Evolutionary conservation across 2,113 vertebrate genomes (phyloP).

Genomic region (Percina caprodes): DNA sequence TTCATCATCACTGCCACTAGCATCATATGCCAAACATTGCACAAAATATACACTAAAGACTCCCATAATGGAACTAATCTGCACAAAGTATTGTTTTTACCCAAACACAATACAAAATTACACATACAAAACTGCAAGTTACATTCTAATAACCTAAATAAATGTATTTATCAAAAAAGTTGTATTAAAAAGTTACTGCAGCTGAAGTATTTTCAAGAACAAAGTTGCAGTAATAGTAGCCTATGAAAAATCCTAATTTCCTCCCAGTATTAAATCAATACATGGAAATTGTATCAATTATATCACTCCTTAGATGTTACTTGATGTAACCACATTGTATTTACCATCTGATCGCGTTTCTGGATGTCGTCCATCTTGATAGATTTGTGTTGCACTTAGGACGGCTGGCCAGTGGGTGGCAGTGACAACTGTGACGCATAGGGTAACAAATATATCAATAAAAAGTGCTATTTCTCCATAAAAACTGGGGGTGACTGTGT

Average conservation of each 20-base stretch:
- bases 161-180: neutral
- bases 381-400: no score
- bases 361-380: neutral
- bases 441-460: no score
- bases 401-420: no score
- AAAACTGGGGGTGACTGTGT: no score
- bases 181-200: neutral
- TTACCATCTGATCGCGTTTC: neutral
- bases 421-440: no score
- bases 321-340: neutral
- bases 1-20: slow-evolving; percentile 4
- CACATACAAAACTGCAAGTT: neutral
- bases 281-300: neutral
- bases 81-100: neutral
- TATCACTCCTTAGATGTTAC: neutral
- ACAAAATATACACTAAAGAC: neutral
- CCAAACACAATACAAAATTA: no score
- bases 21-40: neutral
- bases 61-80: neutral
- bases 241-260: neutral
- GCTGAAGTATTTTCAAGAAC: neutral
- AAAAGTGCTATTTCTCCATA: no score
- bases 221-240: neutral
- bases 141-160: neutral
- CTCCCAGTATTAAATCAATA: neutral